These are phyloP conservation scores for Eulithis prunata DNA, from an alignment of 2,888 invertebrate species.

Conservation along the genomic window DNA sequence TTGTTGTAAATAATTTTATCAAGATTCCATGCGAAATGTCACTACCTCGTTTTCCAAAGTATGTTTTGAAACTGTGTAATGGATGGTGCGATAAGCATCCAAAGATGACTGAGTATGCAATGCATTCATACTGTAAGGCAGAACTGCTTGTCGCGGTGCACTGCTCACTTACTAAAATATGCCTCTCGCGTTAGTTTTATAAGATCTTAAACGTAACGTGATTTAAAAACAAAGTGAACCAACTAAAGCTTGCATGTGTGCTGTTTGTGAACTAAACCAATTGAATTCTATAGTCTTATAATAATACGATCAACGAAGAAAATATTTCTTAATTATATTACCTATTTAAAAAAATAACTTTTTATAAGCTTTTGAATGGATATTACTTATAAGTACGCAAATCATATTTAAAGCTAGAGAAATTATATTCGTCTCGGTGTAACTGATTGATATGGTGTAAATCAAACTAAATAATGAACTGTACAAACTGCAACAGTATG, in stretches of 20 bases:
- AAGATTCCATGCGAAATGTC: slow-evolving; percentile 40
- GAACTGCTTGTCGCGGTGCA: slow-evolving; percentile 9
- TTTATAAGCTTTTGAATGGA: slow-evolving; percentile 68
- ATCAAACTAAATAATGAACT: slow-evolving; percentile 47
- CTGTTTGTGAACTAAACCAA: slow-evolving; percentile 25
- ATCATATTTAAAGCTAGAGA: slow-evolving; percentile 53
- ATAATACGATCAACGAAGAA: slow-evolving; percentile 51
- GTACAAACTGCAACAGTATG: slow-evolving; percentile 55
- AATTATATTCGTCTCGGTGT: slow-evolving; percentile 62
- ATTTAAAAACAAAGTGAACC: slow-evolving; percentile 3
- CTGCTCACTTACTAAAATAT: neutral
- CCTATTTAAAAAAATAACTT: slow-evolving; percentile 59
- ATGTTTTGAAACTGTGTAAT: slow-evolving; percentile 22
- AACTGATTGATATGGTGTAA: slow-evolving; percentile 61
- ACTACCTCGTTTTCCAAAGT: slow-evolving; percentile 44
- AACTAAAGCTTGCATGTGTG: slow-evolving; percentile 17
- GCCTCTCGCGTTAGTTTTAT: neutral
- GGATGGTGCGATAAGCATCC: neutral
- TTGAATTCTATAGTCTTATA: slow-evolving; percentile 35
- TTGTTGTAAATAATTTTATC: slow-evolving; percentile 32
- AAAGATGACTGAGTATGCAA: neutral
- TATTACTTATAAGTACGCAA: slow-evolving; percentile 58
- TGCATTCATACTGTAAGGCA: slow-evolving; percentile 11
- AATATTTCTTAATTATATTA: slow-evolving; percentile 61
- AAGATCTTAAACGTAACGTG: neutral